Conservation (phyloP, 2,888 invertebrate species). For the Sinelater perroti region DNA sequence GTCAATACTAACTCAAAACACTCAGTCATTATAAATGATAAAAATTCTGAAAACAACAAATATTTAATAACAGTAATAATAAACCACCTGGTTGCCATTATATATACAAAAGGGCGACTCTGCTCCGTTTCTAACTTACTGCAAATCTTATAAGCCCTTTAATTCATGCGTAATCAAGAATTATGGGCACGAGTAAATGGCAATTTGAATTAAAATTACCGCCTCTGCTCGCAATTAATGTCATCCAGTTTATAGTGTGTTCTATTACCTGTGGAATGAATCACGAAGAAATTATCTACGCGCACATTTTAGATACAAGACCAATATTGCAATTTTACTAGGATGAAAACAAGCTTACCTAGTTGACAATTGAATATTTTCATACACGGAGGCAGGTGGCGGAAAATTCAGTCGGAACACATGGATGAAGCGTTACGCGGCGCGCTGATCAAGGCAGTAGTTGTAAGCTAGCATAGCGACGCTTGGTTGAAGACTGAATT, state of each 20-base stretch:
- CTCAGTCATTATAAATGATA: too few relatives aligned
- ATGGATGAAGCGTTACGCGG: constrained; percentile 25
- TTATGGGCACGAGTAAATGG: constrained; percentile 11
- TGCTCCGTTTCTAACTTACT: neutral
- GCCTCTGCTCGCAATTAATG: constrained; percentile 5
- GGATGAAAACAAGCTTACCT: constrained; percentile 1
- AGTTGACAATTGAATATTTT: neutral
- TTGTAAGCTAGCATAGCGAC: constrained; percentile 31
- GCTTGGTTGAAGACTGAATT: constrained; percentile 39
- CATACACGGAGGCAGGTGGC: neutral
- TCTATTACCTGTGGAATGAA: neutral
- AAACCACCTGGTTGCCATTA: neutral
- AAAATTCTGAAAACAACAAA: too few relatives aligned
- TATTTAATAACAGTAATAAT: too few relatives aligned
- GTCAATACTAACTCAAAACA: too few relatives aligned
- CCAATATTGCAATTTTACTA: neutral
- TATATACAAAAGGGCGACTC: neutral
- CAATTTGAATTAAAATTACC: constrained; percentile 25
- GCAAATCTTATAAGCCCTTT: constrained; percentile 17
- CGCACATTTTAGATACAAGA: neutral
- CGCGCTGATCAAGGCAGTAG: constrained; percentile 7
- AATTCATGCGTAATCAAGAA: constrained; percentile 22
- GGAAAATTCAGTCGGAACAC: constrained; percentile 7
- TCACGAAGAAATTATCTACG: constrained; percentile 8
- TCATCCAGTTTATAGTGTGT: neutral